Conservation (phyloP, 2,113 vertebrate species). For the Rostratula benghalensis region DNA sequence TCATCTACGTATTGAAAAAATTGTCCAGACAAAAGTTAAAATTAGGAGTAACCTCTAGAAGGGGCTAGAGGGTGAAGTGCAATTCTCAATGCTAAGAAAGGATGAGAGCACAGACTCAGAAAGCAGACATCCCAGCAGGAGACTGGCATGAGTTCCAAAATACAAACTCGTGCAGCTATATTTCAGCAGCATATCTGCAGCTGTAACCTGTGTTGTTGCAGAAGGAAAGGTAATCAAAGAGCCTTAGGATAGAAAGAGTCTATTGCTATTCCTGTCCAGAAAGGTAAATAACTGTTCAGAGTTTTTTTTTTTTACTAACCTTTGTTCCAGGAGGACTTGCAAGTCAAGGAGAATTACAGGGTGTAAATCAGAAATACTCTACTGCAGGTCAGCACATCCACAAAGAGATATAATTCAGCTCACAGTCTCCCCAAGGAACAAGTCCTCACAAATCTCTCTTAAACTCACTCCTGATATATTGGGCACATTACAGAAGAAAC, state of each 20-base stretch:
- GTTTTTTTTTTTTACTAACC: neutral
- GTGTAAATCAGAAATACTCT: slow-evolving; percentile 12
- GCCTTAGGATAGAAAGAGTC: neutral
- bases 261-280: neutral
- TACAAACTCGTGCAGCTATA: neutral
- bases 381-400: neutral
- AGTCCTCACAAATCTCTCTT: slow-evolving; percentile 5
- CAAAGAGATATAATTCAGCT: neutral
- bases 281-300: slow-evolving; percentile 23
- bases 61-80: neutral
- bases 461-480: neutral
- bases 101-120: neutral
- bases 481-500: neutral
- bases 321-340: neutral
- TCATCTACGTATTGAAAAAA: neutral
- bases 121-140: neutral
- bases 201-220: neutral
- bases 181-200: neutral
- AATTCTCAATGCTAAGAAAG: neutral
- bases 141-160: neutral
- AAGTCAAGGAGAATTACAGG: slow-evolving; percentile 37
- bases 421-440: neutral
- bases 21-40: neutral
- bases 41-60: neutral
- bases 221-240: neutral